Evolutionary conservation across 2,888 invertebrate species (phyloP), one percentile per base, ranked within the genome.

Genomic region (Dicycla oo): DNA sequence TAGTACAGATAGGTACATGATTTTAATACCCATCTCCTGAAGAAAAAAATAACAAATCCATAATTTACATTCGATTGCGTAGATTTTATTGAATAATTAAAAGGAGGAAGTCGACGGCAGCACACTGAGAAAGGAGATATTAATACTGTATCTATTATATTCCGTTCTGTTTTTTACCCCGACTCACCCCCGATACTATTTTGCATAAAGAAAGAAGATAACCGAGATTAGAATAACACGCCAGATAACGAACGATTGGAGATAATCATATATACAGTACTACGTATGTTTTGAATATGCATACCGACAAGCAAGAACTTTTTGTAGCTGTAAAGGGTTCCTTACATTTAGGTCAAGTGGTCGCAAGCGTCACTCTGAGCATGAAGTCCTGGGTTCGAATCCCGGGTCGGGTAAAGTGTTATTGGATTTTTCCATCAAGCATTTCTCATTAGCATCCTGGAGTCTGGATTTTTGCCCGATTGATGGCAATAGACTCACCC

Each of bases 181-280:
- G 45, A 76, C 58, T 73, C 86, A 71, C 75, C 77, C 86, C 54
- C 64, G 26, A 71, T 72, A 67, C 69, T 80, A 75, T 64, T 85
- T 86, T 77, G 73, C 86, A 84, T 83, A 86, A 73, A 80, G 85
- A 77, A 77, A 71, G 66, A 80, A 67, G 63, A 82, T 79, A 85
- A 82, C 83, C 65, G 69, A 75, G 72, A 75, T 85, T 78, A 85
- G 63, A 82, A 85, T 74, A 85, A 80, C 74, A 83, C 49, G 66
- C 65, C 63, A 66, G 56, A 73, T 60, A 80, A 53, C 71, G 71
- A 75, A 80, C 38, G 70, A 73, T 67, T 69, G 58, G 30, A 74
- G 38, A 80, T 66, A 81, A 65, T 68, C 76, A 81, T 51, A 70
- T 70, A 65, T n/a, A 64, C 69, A 45, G 64, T 62, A 45, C 26